Conservation (phyloP, 2,113 vertebrate species). For the Penelope pileata region DNA sequence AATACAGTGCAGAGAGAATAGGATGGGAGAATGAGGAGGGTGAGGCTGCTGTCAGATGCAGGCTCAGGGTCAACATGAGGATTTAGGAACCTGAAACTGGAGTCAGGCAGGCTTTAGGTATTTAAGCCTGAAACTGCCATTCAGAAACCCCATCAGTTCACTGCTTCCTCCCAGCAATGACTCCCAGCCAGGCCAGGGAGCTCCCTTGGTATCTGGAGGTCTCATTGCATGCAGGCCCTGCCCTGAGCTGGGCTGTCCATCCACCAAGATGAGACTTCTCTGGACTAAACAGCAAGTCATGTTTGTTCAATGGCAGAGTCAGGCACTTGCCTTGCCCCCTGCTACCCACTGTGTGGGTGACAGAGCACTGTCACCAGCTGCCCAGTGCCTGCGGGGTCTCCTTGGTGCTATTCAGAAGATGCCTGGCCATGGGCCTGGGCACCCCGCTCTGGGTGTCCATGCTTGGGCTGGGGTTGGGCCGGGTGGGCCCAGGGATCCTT, state of each 20-base stretch:
- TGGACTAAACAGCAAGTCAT: neutral
- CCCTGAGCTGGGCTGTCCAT: neutral
- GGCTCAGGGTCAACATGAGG: neutral
- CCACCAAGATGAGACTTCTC: neutral
- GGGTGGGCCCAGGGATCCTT: neutral
- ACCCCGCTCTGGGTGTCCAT: neutral
- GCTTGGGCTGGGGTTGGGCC: neutral
- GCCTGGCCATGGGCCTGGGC: neutral
- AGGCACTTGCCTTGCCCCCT: neutral
- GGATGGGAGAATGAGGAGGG: neutral
- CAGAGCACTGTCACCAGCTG: neutral
- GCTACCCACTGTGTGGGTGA: neutral
- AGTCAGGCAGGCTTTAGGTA: neutral
- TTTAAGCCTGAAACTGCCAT: neutral
- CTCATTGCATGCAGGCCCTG: neutral
- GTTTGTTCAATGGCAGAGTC: neutral
- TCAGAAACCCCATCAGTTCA: neutral
- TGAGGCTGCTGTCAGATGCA: neutral
- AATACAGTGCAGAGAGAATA: neutral
- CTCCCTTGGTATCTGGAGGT: neutral
- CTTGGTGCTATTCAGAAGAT: neutral
- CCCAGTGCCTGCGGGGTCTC: neutral
- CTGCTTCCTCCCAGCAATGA: neutral
- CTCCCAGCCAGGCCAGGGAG: neutral
- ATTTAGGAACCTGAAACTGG: neutral